phyloP scores from a whole-genome alignment of 2,888 invertebrate species.

The Macrostomum cliftonense region DNA sequence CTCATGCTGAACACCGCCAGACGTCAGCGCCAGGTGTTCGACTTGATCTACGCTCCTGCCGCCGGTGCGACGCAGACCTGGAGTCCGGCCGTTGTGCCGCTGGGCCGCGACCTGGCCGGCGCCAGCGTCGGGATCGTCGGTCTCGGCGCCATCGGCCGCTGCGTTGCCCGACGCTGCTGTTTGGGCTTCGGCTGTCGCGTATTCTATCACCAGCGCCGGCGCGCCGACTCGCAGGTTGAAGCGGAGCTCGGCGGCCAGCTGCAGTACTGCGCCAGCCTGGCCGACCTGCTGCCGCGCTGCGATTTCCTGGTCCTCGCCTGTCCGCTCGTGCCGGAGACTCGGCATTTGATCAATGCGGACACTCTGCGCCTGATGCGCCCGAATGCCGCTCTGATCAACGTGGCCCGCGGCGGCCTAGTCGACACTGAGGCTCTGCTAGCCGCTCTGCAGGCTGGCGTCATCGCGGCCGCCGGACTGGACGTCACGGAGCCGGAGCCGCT shows the following conservation, averaged over 20 bases:
- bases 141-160: conserved; percentile 5
- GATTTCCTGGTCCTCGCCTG: conserved; percentile 10
- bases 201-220: conserved; percentile 2
- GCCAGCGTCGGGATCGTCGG: conserved; percentile 9
- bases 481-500: conserved; percentile 18
- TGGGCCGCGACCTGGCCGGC: conserved; percentile 2
- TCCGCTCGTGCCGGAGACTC: conserved; percentile 5
- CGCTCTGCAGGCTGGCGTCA: conserved; percentile 12
- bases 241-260: not conserved
- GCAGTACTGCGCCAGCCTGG: conserved; percentile 3
- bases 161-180: conserved; percentile 1
- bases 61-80: too few species aligned
- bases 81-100: not conserved
- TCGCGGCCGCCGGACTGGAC: conserved; percentile 16
- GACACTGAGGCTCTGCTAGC: conserved; percentile 15
- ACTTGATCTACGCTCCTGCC: too few species aligned
- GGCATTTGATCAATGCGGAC: conserved; percentile 7
- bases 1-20: conserved; percentile 9
- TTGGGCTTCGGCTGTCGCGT: conserved; percentile 6
- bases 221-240: not conserved
- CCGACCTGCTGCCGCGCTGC: conserved; percentile 12
- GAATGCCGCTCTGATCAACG: conserved; percentile 9
- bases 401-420: conserved; percentile 11
- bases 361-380: conserved; percentile 7
- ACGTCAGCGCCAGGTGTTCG: not conserved